These are phyloP conservation scores for Phymatocera aterrima DNA, from an alignment of 2,888 invertebrate species.

Conservation along the genomic window DNA sequence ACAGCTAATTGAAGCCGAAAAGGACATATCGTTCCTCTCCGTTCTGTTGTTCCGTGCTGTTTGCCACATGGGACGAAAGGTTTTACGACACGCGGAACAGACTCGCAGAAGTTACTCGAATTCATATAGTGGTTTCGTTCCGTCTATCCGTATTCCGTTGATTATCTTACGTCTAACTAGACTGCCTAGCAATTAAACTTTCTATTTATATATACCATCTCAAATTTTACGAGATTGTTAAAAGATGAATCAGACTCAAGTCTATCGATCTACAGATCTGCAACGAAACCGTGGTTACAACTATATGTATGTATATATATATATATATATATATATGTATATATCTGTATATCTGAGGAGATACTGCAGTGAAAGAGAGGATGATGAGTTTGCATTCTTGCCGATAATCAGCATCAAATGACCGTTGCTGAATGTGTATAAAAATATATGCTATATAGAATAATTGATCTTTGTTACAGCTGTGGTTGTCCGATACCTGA, in stretches of 20 bases:
- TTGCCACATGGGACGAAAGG: too few species aligned
- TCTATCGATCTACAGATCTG: slow-evolving; percentile 3
- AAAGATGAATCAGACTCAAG: background rate
- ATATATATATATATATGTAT: too few species aligned
- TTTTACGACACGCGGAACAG: too few species aligned
- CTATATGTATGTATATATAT: too few species aligned
- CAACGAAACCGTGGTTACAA: slow-evolving; percentile 1
- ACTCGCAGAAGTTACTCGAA: too few species aligned
- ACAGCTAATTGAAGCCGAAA: too few species aligned
- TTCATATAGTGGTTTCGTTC: too few species aligned
- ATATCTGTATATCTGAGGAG: background rate
- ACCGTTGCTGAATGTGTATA: background rate
- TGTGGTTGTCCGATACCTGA: slow-evolving; percentile 87
- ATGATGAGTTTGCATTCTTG: too few species aligned
- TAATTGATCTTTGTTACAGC: slow-evolving; percentile 79
- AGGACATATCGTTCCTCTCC: too few species aligned
- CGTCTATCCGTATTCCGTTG: background rate
- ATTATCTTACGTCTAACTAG: background rate
- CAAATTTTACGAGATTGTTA: background rate
- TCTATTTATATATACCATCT: slow-evolving; percentile 2
- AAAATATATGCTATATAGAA: background rate
- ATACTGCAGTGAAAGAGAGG: background rate
- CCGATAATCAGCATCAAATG: background rate
- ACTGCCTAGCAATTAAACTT: slow-evolving; percentile 12
- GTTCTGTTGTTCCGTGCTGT: too few species aligned